Evolutionary conservation across 2,113 vertebrate species (phyloP).

Genomic region (Gobius niger): DNA sequence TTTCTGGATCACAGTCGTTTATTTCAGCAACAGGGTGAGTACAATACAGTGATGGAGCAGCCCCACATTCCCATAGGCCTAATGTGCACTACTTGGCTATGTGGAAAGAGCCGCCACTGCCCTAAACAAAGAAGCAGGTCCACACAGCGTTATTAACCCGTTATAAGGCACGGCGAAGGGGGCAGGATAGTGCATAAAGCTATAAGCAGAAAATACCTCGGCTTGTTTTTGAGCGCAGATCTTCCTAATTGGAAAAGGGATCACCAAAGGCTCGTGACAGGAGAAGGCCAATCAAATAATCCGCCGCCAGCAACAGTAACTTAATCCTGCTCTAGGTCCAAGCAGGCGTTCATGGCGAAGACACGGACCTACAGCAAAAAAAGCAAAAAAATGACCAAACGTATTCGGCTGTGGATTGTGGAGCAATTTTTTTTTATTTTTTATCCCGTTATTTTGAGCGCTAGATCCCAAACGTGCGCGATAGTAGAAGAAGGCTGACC

Average conservation of each 20-base stretch:
- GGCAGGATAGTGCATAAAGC: background rate
- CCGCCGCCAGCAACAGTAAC: slow-evolving; percentile 66
- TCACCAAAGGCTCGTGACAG: slow-evolving; percentile 48
- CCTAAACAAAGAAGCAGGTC: background rate
- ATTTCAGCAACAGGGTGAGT: background rate
- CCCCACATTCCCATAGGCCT: slow-evolving; percentile 3
- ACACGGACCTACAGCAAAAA: slow-evolving; percentile 47
- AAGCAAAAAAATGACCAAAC: slow-evolving; percentile 13
- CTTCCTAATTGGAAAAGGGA: slow-evolving; percentile 43
- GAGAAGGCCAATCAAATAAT: slow-evolving; percentile 73
- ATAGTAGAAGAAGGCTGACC: slow-evolving; percentile 23
- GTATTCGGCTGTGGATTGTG: background rate
- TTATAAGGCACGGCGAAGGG: background rate
- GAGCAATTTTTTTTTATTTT: too few relatives aligned
- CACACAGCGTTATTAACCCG: slow-evolving; percentile 3
- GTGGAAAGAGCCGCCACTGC: background rate
- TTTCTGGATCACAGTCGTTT: background rate
- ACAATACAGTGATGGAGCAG: background rate
- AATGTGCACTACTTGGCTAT: background rate
- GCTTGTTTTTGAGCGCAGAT: slow-evolving; percentile 42
- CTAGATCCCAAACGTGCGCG: slow-evolving; percentile 15
- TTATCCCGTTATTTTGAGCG: background rate
- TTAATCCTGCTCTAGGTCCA: slow-evolving; percentile 72
- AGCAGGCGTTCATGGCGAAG: slow-evolving; percentile 41
- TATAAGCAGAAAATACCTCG: slow-evolving; percentile 26